phyloP scores from a whole-genome alignment of 2,888 invertebrate species.

The Megastigmus dorsalis region DNA sequence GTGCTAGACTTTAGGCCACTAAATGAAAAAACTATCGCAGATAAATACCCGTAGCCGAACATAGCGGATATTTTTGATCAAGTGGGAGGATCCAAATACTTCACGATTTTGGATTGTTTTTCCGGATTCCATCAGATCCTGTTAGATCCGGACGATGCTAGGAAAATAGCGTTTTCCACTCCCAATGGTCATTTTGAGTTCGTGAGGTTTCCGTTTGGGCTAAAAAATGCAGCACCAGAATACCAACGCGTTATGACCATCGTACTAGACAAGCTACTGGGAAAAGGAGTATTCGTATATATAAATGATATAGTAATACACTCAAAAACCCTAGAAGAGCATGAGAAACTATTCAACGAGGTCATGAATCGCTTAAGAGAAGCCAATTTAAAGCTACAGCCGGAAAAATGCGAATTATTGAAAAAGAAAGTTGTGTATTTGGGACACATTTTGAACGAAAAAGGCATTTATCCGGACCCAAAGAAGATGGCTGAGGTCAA shows the following conservation, averaged over 20 bases:
- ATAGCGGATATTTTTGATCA: conserved; percentile 58
- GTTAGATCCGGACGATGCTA: conserved; percentile 46
- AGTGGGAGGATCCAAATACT: conserved; percentile 54
- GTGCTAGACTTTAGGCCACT: conserved; percentile 5
- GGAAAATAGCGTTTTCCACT: conserved; percentile 56
- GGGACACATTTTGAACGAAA: conserved; percentile 51
- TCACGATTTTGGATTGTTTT: conserved; percentile 57
- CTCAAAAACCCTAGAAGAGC: conserved; percentile 23
- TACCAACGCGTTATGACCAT: conserved; percentile 64
- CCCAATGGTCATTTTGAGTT: conserved; percentile 56
- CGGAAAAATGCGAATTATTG: conserved; percentile 52
- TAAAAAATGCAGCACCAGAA: conserved; percentile 61
- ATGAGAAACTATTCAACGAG: conserved; percentile 5
- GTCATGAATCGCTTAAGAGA: conserved; percentile 24
- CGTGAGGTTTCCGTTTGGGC: conserved; percentile 60
- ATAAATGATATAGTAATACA: conserved; percentile 56
- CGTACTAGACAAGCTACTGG: conserved; percentile 57
- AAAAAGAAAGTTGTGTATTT: conserved; percentile 42
- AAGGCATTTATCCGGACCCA: conserved; percentile 51
- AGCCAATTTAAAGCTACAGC: conserved; percentile 51
- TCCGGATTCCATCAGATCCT: conserved; percentile 59
- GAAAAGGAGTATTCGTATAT: conserved; percentile 52
- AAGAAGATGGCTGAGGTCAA: conserved; percentile 45
- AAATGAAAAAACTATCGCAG: background rate
- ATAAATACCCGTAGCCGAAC: conserved; percentile 35